Evolutionary conservation across 2,113 vertebrate genomes (phyloP).

Genomic region (Brienomyrus brachyistius): DNA sequence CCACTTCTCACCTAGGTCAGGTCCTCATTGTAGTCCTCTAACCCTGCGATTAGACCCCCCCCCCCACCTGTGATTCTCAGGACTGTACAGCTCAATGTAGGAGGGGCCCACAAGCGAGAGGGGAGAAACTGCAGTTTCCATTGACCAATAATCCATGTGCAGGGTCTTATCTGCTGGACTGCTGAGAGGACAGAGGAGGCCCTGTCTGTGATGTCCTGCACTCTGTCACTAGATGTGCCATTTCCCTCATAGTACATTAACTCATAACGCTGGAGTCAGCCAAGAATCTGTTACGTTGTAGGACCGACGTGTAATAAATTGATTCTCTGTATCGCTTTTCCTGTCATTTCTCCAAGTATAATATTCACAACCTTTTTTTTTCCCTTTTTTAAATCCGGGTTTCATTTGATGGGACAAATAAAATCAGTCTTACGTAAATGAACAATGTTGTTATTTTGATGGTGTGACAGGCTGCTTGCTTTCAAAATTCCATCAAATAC

Average conservation of each 20-base stretch:
- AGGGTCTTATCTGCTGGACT: not conserved
- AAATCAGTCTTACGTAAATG: not conserved
- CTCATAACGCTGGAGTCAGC: not conserved
- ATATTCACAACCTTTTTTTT: not conserved
- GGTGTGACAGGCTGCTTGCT: not conserved
- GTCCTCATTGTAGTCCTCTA: not conserved
- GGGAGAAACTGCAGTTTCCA: not conserved
- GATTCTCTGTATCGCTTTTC: conserved; percentile 20
- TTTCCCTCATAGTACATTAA: not conserved
- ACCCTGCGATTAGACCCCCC: not conserved
- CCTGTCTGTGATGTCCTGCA: not conserved
- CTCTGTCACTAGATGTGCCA: not conserved
- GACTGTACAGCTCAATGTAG: conserved; percentile 10
- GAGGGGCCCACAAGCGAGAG: not conserved
- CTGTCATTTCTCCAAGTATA: conserved; percentile 7
- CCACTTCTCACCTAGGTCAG: not conserved
- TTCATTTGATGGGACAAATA: not conserved
- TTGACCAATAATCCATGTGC: not conserved
- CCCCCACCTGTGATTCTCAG: not conserved
- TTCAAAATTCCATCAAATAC: not conserved
- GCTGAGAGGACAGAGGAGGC: not conserved
- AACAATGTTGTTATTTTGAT: not conserved
- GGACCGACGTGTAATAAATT: conserved; percentile 39
- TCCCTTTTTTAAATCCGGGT: not conserved
- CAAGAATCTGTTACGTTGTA: conserved; percentile 5